Base-by-base conservation (phyloP, 2,113 vertebrate genomes). In the Erpornis zantholeuca region DNA sequence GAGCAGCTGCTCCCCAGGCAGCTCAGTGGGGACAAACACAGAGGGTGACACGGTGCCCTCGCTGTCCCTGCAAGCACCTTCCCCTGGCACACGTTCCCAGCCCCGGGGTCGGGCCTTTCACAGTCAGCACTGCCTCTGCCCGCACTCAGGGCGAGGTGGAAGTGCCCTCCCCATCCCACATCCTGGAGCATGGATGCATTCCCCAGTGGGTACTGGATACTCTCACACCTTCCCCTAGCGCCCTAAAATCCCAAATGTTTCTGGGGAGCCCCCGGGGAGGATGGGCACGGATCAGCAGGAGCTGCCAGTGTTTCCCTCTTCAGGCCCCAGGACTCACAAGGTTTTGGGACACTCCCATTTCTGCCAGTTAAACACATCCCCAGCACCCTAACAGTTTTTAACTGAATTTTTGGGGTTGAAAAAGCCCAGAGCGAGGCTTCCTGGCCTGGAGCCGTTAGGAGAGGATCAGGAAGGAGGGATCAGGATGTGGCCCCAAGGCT, bases 191-290 rank as follows among this genome's bases (percentile, higher is more conserved):
- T 13, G 70, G 59, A 12, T 42, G 60, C 8, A 15, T 18, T n/a
- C 45, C 38, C 31, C 60, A 42, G 42, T 0, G 2, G 35, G 4
- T 59, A 5, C 17, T 64, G 44, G 40, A 9, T 9, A 10, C 1
- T 4, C 45, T 82, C 40, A 19, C 2, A 2, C 11, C 27, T 23
- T 54, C n/a, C 15, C 18, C 4, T 0, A 0, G 21, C 13, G n/a
- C 15, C 13, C 25, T 15, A 11, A 52, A 50, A 29, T 33, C 42
- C 72, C 33, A n/a, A 3, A 40, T 3, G 3, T n/a, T 49, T 24
- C 1, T 0, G 9, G 45, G 35, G 33, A 33, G 22, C 14, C 23
- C 17, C 21, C 22, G 9, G 38, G 38, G 72, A 24, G 5, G 40
- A 23, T 15, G 50, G 17, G 31, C 23, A 71, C 10, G 7, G 28